Base-by-base conservation (phyloP, 1,140 invertebrate species). In the Hypsibius dujardini region DNA sequence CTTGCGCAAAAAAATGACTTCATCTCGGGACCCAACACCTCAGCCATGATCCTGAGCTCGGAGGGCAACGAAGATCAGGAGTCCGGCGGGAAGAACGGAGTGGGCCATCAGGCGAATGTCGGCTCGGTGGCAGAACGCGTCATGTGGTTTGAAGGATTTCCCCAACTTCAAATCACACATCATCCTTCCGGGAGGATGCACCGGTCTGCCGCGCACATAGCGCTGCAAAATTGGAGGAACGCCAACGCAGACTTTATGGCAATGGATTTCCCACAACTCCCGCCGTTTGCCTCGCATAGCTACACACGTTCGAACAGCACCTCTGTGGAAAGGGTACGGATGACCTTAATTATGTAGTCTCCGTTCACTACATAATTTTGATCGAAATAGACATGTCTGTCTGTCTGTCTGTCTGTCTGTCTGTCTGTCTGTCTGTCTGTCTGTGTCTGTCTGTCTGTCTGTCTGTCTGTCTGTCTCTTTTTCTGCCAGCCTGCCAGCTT, bases 71-170 rank as follows among this genome's bases (percentile, higher is more conserved):
- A 71, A 40, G 73, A 2, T 71, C 73, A 1, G 74, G 73, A 45
- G 73, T 72, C 56, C 70, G 70, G 1, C 70, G 70, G 56, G 7
- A 7, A 3, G 3, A 67, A 28, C 14, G 46, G 14, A 14, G 46
- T 46, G 14, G 59, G 59, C 46, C n/a, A n/a, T 71, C 69, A 46
- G 46, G 45, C 3, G 14, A 90, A 90, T 1, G 83, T 90, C 73
- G 90, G 90, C 1, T 92, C 90, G 1, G 91, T 94, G 0, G 90
- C 90, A 1, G 91, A 93, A 76, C 81, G 91, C 47, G 90, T 93
- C 47, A 83, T 93, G 70, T 89, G 92, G 76, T 94, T 93, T 77
- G 91, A 94, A 78, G 87, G 89, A 77, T 90, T 90, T 77, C 91
- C 91, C 1, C 88, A 77, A 87, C 76, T 73, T 2, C 71, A 47